phyloP scores from a whole-genome alignment of 2,888 invertebrate species.

The Drosophila niveifrons region DNA sequence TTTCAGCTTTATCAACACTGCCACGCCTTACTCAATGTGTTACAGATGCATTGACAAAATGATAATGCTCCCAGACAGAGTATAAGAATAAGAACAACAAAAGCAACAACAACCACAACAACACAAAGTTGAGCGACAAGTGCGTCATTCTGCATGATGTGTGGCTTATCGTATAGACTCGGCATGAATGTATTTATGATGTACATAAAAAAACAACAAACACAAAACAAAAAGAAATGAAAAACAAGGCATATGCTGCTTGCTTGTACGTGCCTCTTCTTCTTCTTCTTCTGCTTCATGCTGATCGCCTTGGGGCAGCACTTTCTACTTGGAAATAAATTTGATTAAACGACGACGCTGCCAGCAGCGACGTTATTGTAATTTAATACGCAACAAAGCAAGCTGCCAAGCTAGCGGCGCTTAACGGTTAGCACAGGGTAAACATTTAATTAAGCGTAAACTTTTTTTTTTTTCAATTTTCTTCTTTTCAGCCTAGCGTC shows the following conservation, averaged over 20 bases:
- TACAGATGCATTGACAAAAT: background rate
- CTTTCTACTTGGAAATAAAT: constrained; percentile 60
- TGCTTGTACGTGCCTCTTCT: constrained; percentile 25
- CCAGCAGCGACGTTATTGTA: constrained; percentile 39
- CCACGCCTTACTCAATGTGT: background rate
- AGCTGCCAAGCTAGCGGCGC: constrained; percentile 42
- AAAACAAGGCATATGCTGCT: background rate
- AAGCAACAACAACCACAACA: constrained; percentile 15
- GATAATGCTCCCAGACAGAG: background rate
- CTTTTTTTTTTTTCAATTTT: constrained; percentile 45
- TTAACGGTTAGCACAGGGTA: constrained; percentile 62
- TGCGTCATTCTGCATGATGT: constrained; percentile 72
- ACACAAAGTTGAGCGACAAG: constrained; percentile 54
- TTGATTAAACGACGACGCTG: constrained; percentile 65
- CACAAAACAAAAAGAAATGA: background rate
- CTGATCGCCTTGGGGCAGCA: constrained; percentile 30
- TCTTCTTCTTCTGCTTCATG: constrained; percentile 2
- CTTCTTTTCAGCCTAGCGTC: constrained; percentile 35
- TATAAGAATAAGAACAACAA: constrained; percentile 6
- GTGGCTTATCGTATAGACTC: constrained; percentile 16
- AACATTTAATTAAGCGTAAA: constrained; percentile 77
- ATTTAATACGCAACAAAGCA: constrained; percentile 59
- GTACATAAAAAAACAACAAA: constrained; percentile 6
- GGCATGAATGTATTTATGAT: constrained; percentile 22
- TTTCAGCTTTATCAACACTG: too few relatives aligned